Conservation (phyloP, 2,113 vertebrate genomes). For the Panthera uncia region DNA sequence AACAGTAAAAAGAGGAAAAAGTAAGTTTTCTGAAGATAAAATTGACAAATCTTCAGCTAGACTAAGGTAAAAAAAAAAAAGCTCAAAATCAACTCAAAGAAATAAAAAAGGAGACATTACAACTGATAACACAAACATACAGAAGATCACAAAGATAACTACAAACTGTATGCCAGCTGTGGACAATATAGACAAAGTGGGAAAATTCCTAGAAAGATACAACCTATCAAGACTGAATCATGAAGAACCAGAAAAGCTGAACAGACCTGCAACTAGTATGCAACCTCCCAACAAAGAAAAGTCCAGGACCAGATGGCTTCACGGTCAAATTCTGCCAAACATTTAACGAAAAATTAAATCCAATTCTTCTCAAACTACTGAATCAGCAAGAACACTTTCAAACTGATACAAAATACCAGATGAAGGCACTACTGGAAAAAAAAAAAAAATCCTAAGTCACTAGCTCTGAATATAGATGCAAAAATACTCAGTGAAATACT, state of each 20-base stretch:
- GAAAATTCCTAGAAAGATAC: not conserved
- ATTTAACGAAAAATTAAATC: not conserved
- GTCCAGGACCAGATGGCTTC: not conserved
- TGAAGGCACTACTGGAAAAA: not conserved
- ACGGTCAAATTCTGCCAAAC: not conserved
- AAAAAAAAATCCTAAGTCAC: not conserved
- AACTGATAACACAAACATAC: not conserved
- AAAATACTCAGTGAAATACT: not conserved
- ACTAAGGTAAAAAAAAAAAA: not conserved
- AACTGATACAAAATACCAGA: not conserved
- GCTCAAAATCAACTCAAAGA: not conserved
- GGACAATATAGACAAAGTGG: not conserved
- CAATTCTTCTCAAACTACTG: not conserved
- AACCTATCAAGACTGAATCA: not conserved
- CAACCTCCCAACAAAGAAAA: not conserved
- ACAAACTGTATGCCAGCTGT: not conserved
- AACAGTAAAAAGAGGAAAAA: not conserved
- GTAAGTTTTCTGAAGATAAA: not conserved
- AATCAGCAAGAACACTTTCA: not conserved
- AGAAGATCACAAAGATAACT: not conserved
- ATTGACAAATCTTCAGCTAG: not conserved
- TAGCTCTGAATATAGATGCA: not conserved
- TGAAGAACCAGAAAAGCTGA: not conserved
- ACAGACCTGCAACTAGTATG: not conserved
- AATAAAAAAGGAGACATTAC: not conserved